phyloP scores from a whole-genome alignment of 2,797 vertebrate species.

The Octomys mimax region DNA sequence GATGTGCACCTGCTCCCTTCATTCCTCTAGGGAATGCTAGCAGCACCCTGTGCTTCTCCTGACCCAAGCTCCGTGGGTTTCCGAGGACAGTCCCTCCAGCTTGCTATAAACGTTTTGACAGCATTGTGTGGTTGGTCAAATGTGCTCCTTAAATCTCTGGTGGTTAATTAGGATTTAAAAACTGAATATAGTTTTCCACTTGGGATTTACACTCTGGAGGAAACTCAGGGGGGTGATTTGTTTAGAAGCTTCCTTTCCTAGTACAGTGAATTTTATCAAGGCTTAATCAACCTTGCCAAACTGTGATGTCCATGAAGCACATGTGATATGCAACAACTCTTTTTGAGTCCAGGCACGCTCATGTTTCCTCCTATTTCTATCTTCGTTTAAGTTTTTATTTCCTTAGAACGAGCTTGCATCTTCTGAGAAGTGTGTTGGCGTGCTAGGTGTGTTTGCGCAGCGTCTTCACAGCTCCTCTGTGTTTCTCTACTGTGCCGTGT shows the following conservation, averaged over 20 bases:
- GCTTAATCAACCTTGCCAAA: not conserved
- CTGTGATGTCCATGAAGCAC: not conserved
- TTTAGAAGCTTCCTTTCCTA: not conserved
- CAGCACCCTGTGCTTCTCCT: accelerated
- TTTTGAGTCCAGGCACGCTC: not conserved
- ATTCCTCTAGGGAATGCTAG: not conserved
- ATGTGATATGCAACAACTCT: not conserved
- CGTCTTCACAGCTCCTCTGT: not conserved
- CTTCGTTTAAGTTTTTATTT: not conserved
- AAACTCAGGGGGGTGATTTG: not conserved
- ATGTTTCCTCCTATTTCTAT: not conserved
- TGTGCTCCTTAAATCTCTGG: not conserved
- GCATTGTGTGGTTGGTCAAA: not conserved
- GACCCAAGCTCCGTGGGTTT: not conserved
- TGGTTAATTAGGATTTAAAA: conserved; percentile 14
- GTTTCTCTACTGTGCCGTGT: not conserved
- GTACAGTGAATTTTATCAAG: not conserved
- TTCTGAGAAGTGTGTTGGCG: not conserved
- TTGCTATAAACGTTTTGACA: not conserved
- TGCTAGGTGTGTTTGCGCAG: not conserved
- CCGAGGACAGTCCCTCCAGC: not conserved
- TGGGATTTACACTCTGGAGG: not conserved
- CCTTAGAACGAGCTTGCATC: not conserved
- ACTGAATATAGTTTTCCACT: not conserved
- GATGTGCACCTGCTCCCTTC: accelerated